phyloP scores from a whole-genome alignment of 2,113 vertebrate genomes.

The Stegostoma tigrinum region DNA sequence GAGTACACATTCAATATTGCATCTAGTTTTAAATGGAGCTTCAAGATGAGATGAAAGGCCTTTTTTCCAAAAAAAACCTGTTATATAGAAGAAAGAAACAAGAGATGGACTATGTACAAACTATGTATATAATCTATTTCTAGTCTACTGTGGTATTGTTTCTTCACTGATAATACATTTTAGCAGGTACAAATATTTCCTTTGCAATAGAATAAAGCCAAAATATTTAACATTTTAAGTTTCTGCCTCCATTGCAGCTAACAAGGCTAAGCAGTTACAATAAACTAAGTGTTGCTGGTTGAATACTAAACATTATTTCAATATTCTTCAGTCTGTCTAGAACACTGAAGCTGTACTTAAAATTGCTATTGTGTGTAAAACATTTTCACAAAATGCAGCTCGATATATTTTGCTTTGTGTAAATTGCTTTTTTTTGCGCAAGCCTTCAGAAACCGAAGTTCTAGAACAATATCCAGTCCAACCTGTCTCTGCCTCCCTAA shows the following conservation, averaged over 20 bases:
- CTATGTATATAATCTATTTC: background rate
- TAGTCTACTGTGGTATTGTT: background rate
- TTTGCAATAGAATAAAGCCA: background rate
- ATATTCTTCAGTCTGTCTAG: background rate
- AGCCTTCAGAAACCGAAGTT: background rate
- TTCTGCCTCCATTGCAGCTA: background rate
- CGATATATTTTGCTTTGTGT: background rate
- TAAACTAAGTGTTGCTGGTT: background rate
- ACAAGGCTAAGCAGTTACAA: background rate
- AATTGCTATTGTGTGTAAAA: background rate
- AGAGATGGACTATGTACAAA: too few relatives aligned
- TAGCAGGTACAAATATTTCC: background rate
- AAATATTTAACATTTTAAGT: background rate
- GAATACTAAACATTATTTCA: background rate
- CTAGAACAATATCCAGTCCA: background rate
- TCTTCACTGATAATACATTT: background rate
- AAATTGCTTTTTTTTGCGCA: background rate
- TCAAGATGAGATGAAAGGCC: background rate
- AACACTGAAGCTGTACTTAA: background rate
- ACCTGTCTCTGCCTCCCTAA: too few relatives aligned
- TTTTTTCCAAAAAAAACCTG: too few relatives aligned
- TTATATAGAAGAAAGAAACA: too few relatives aligned
- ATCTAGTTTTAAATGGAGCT: background rate
- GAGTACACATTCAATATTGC: background rate
- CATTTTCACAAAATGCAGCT: background rate